Base-by-base conservation (phyloP, 2,797 vertebrate genomes). In the Sarcoramphus papa region DNA sequence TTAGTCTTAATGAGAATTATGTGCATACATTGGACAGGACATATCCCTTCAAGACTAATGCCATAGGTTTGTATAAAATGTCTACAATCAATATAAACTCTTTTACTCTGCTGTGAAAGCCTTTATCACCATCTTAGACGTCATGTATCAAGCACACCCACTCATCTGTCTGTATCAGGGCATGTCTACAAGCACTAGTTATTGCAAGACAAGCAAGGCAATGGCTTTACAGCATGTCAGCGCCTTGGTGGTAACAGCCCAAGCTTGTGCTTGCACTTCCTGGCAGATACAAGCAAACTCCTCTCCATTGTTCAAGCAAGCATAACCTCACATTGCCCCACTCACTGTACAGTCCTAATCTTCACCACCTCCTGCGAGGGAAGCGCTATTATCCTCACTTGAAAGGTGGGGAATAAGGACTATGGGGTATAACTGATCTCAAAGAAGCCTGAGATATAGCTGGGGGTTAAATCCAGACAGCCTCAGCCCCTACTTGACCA, bases 1-100 rank as follows among this genome's bases (percentile, higher is more conserved):
- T 96, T 89, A 92, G 92, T 95, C 91, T 85, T 95, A 97, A 96
- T 95, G 90, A 96, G 85, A 96, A 74, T 93, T 92, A 88, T 83
- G 60, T 93, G 86, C 78, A 89, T 95, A 92, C 82, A 56, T 95
- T 59, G 88, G 92, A 70, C 88, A 47, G 88, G 87, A 91, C 7
- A 0, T 88, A 92, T 75, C 74, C 70, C 76, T 70, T 76, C 64
- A 80, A 94, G 88, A 96, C 85, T 37, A 90, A 87, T 94, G 68
- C 68, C 45, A 48, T 53, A 92, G 62, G 77, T 96, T 96, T 93
- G 88, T 91, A 73, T 84, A 85, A 95, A 95, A 95, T 74, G 53
- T 85, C 94, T 92, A 67, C 90, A 93, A 95, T 93, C 93, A 87
- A 95, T 94, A 87, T 54, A 88, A 96, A 96, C 54, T 85, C 68